Conservation (phyloP, 2,888 invertebrate species). For the Pyrocoelia pectoralis region DNA sequence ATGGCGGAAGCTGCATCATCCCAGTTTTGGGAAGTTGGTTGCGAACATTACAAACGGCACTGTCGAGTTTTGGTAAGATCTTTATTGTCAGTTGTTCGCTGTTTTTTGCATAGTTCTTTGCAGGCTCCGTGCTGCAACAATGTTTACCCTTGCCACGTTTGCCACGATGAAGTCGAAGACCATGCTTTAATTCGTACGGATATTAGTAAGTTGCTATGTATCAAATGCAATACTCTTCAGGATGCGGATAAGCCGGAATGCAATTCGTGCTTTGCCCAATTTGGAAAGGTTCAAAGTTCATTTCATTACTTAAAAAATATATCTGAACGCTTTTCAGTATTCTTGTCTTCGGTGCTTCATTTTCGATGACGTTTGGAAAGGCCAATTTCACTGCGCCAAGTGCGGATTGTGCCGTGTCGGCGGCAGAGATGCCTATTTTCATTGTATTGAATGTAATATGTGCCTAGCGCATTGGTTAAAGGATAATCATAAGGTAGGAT, state of each 20-base stretch:
- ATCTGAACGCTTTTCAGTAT: conserved; percentile 63
- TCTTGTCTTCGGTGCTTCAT: conserved; percentile 82
- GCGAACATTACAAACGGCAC: neutral
- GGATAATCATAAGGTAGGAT: conserved; percentile 76
- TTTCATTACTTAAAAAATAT: neutral
- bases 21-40: neutral
- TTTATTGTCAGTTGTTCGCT: neutral
- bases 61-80: neutral
- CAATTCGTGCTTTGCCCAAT: neutral
- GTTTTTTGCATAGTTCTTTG: neutral
- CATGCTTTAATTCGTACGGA: neutral
- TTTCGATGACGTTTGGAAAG: conserved; percentile 82
- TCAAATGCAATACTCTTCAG: neutral
- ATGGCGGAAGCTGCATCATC: neutral
- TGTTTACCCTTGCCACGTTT: conserved; percentile 7
- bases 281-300: neutral
- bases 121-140: neutral
- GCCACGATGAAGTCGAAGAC: conserved; percentile 2
- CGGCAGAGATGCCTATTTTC: conserved; percentile 81
- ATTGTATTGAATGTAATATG: conserved; percentile 84
- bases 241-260: neutral
- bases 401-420: conserved; percentile 87
- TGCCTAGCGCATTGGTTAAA: conserved; percentile 77
- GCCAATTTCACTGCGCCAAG: conserved; percentile 84
- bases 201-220: conserved; percentile 1